phyloP scores from a whole-genome alignment of 2,113 vertebrate genomes.

The Tauraco erythrolophus region DNA sequence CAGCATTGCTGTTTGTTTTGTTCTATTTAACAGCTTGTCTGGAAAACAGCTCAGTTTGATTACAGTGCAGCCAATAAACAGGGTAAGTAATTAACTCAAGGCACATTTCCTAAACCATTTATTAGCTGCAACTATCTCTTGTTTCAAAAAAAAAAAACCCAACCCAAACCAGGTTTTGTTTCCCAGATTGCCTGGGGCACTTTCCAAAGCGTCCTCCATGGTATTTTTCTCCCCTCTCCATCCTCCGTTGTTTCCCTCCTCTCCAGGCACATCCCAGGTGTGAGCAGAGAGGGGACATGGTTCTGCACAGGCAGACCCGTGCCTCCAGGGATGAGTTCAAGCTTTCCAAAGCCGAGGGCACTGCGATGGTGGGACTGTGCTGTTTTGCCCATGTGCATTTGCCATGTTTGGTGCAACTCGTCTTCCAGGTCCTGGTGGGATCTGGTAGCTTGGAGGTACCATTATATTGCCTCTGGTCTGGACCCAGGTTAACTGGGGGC shows the following conservation, averaged over 20 bases:
- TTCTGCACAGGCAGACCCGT: background rate
- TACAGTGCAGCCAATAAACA: background rate
- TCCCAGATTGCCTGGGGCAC: background rate
- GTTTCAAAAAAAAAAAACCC: background rate
- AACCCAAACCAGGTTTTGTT: background rate
- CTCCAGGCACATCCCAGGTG: background rate
- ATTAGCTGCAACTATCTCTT: background rate
- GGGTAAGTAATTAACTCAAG: background rate
- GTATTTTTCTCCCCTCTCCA: background rate
- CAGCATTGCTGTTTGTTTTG: background rate
- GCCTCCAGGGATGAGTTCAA: background rate
- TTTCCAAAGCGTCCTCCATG: background rate
- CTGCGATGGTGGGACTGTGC: too few relatives aligned
- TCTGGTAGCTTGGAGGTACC: too few relatives aligned
- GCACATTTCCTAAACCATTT: background rate
- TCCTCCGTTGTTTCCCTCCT: too few relatives aligned
- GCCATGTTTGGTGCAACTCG: fast-evolving
- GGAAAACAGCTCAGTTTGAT: background rate
- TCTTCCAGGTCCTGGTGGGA: background rate
- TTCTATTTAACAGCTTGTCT: background rate
- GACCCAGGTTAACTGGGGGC: background rate
- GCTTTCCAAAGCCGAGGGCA: background rate
- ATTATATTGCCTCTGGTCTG: background rate
- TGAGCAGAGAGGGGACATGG: background rate
- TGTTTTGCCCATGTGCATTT: fast-evolving